Conservation (phyloP, 2,888 invertebrate genomes). For the Dascillus cervinus region DNA sequence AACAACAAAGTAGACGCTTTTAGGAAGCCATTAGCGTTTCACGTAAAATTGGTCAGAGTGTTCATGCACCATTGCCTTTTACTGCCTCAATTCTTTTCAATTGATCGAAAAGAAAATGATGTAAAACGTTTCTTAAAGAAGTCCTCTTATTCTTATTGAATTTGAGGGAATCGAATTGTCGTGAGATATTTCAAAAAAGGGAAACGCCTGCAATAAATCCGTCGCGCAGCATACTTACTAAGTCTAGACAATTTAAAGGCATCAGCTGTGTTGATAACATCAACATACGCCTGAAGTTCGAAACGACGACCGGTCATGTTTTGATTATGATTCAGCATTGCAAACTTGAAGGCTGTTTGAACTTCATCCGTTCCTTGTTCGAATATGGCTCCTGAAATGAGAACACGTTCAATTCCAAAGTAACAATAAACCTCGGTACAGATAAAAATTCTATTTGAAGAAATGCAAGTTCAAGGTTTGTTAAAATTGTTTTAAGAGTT, state of each 20-base stretch:
- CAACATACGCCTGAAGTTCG: conserved; percentile 81
- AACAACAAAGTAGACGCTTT: too few species aligned
- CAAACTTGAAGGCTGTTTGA: conserved; percentile 87
- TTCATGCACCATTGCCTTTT: conserved; percentile 9
- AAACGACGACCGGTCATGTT: conserved; percentile 71
- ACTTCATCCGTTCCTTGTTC: conserved; percentile 89
- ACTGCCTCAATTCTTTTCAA: conserved; percentile 5
- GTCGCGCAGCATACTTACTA: too few species aligned
- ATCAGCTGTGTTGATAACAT: conserved; percentile 88
- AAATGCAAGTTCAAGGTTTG: too few species aligned
- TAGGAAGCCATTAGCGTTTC: conserved; percentile 12
- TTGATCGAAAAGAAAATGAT: conserved; percentile 5
- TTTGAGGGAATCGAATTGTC: too few species aligned
- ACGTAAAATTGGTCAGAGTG: conserved; percentile 5
- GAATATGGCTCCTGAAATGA: conserved; percentile 75
- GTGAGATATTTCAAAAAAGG: too few species aligned
- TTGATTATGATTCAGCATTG: conserved; percentile 78
- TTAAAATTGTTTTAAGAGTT: too few species aligned
- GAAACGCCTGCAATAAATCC: too few species aligned
- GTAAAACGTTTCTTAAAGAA: too few species aligned
- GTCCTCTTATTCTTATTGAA: too few species aligned
- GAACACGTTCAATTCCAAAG: neutral
- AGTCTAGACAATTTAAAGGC: conserved; percentile 86
- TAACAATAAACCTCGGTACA: neutral
- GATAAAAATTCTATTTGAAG: conserved; percentile 1